Percentiles rank a stretch among this genome's conserved stretches.
Conservation (phyloP, 2,888 invertebrate genomes). For the Xylophagus ater region DNA sequence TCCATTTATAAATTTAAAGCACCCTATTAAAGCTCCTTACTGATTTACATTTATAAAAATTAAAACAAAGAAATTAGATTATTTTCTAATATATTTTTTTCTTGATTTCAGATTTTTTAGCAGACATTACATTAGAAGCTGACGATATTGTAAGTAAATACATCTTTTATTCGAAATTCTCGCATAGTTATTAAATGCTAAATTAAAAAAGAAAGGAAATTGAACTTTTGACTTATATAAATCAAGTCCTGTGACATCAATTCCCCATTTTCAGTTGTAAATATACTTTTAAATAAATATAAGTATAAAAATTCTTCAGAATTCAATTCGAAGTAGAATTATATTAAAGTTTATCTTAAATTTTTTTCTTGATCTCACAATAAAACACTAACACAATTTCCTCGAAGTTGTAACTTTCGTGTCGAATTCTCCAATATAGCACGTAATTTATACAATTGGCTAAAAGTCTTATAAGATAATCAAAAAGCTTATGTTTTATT, state of each 20-base stretch:
- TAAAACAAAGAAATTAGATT: too few relatives aligned
- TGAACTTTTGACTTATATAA: neutral
- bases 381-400: too few relatives aligned
- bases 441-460: too few relatives aligned
- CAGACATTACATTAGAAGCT: constrained; percentile 8
- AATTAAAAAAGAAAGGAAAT: neutral
- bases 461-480: too few relatives aligned
- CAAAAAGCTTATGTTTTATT: too few relatives aligned
- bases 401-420: too few relatives aligned
- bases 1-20: neutral
- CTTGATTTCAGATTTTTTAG: constrained; percentile 13
- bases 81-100: neutral
- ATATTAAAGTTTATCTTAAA: too few relatives aligned
- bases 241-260: constrained; percentile 3
- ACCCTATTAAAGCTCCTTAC: neutral
- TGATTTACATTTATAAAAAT: neutral
- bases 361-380: too few relatives aligned
- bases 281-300: too few relatives aligned
- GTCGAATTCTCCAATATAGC: too few relatives aligned
- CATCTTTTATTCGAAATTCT: neutral
- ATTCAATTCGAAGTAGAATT: too few relatives aligned
- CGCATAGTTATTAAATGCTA: neutral
- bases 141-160: constrained; percentile 10
- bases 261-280: neutral
- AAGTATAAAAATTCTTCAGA: too few relatives aligned